Evolutionary conservation across 2,113 vertebrate genomes (phyloP).

Genomic region (Xyliphius kryptos): DNA sequence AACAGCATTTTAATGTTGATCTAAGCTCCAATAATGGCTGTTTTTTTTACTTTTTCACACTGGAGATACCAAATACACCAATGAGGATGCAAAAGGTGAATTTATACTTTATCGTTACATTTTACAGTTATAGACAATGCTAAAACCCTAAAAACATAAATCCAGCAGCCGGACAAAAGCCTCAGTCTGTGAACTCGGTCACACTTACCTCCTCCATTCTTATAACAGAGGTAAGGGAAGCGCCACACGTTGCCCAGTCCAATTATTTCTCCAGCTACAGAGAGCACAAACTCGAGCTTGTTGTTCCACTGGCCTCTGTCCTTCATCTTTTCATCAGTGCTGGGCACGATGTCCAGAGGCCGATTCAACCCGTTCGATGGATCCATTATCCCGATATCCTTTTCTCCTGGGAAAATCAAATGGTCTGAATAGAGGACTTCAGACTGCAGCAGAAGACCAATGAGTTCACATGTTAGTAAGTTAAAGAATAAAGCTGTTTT

Average conservation of each 20-base stretch:
- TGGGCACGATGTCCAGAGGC: slow-evolving; percentile 53
- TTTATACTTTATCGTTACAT: no score
- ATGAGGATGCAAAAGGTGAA: no score
- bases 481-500: no score
- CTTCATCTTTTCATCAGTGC: slow-evolving; percentile 57
- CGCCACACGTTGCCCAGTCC: slow-evolving; percentile 94
- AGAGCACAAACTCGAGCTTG: slow-evolving; percentile 87
- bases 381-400: slow-evolving; percentile 50
- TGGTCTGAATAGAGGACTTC: neutral
- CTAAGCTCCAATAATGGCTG: no score
- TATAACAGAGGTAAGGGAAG: slow-evolving; percentile 97
- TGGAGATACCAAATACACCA: no score
- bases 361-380: slow-evolving; percentile 53
- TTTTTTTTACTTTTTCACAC: no score
- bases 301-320: slow-evolving; percentile 90
- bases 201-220: slow-evolving; percentile 88
- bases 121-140: no score
- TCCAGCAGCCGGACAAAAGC: neutral
- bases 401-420: slow-evolving; percentile 36
- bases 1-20: no score
- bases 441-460: no score
- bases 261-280: slow-evolving; percentile 89
- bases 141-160: neutral
- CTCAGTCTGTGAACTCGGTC: neutral
- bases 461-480: no score